Percentiles rank a stretch among this genome's conserved stretches.
These are phyloP conservation scores for Drosophila pallidifrons DNA, from an alignment of 1,140 invertebrate species.

Conservation along the genomic window DNA sequence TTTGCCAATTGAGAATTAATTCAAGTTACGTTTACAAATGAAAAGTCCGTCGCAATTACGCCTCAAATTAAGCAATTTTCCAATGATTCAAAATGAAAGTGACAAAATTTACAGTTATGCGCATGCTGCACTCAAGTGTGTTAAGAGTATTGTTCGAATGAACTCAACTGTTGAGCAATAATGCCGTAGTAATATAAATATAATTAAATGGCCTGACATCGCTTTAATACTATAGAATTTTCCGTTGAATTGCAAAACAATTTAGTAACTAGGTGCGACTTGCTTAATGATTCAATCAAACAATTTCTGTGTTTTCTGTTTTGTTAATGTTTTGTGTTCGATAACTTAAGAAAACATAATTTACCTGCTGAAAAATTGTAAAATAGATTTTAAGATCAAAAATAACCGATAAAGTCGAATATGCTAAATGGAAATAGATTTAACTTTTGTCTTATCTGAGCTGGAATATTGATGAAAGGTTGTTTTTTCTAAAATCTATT, in stretches of 20 bases:
- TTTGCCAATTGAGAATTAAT: conserved; percentile 23
- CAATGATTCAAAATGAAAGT: background rate
- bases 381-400: too few species aligned
- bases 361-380: too few species aligned
- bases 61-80: conserved; percentile 14
- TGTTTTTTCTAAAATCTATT: too few species aligned
- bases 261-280: background rate
- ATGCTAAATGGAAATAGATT: too few species aligned
- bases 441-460: too few species aligned
- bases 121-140: background rate
- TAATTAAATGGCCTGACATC: background rate
- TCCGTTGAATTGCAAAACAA: background rate
- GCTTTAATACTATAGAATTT: background rate
- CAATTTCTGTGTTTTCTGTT: background rate
- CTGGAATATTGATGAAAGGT: too few species aligned
- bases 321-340: too few species aligned
- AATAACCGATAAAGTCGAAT: too few species aligned
- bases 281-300: background rate
- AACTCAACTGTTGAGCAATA: conserved; percentile 1
- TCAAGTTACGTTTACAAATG: background rate
- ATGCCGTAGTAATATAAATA: background rate
- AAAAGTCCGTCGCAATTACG: conserved; percentile 9
- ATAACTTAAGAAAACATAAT: too few species aligned
- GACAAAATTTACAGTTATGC: background rate
- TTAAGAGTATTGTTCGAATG: background rate